Conservation (phyloP, 1,140 invertebrate species). For the Monochamus saltuarius region DNA sequence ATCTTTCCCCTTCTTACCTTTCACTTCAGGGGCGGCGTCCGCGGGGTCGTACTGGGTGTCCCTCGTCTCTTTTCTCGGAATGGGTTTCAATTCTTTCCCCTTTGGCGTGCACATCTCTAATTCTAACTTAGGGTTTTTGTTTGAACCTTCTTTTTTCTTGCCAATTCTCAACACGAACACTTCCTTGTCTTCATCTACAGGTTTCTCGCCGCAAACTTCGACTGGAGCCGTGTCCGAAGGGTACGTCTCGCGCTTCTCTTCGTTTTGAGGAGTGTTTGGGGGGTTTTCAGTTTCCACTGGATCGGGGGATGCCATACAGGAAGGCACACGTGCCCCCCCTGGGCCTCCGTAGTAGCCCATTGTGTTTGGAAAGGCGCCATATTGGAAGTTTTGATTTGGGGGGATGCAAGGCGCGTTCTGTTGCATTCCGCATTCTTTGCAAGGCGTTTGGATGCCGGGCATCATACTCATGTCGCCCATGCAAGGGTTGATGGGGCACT, state of each 20-base stretch:
- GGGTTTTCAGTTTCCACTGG: slow-evolving; percentile 27
- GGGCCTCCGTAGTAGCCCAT: slow-evolving; percentile 20
- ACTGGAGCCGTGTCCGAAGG: slow-evolving; percentile 38
- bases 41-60: slow-evolving; percentile 47
- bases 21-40: slow-evolving; percentile 26
- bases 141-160: slow-evolving; percentile 45
- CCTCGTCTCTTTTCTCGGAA: slow-evolving; percentile 44
- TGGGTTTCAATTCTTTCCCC: slow-evolving; percentile 47
- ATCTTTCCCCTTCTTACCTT: slow-evolving; percentile 5
- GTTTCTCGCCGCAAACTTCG: slow-evolving; percentile 45
- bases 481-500: too few species aligned
- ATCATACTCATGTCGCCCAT: too few species aligned
- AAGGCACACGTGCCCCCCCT: slow-evolving; percentile 45
- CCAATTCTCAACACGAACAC: slow-evolving; percentile 49
- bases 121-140: slow-evolving; percentile 51
- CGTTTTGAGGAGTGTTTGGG: background rate
- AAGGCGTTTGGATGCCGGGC: slow-evolving; percentile 12
- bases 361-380: background rate
- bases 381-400: background rate
- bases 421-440: slow-evolving; percentile 30
- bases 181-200: slow-evolving; percentile 50
- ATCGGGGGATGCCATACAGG: slow-evolving; percentile 44
- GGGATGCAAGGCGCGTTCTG: slow-evolving; percentile 7
- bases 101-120: slow-evolving; percentile 50
- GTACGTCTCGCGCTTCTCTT: slow-evolving; percentile 27